These are phyloP conservation scores for Notothenia rossii DNA, from an alignment of 2,113 vertebrate species.

Conservation along the genomic window DNA sequence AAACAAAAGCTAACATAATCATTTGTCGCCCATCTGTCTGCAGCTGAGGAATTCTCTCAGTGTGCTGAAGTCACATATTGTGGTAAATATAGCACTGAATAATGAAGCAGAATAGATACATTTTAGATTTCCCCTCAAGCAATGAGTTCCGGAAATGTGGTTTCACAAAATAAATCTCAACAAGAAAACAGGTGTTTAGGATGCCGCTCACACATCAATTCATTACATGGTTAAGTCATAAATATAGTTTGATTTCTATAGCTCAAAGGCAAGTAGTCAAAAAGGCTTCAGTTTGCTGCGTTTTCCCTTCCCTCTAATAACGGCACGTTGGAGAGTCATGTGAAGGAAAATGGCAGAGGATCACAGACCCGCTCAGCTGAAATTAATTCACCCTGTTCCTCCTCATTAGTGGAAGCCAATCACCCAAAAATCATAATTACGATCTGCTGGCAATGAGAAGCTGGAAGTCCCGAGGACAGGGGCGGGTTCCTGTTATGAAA, in stretches of 20 bases:
- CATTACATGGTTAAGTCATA: background rate
- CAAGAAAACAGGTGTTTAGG: background rate
- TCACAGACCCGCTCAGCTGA: conserved; percentile 6
- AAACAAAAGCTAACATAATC: conserved; percentile 35
- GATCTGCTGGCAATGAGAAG: conserved; percentile 7
- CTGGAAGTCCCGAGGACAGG: conserved; percentile 25
- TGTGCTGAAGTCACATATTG: conserved; percentile 4
- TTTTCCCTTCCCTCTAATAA: background rate
- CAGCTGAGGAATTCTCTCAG: conserved; percentile 10
- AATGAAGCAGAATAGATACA: conserved; percentile 17
- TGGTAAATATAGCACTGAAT: conserved; percentile 6
- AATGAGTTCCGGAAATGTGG: background rate
- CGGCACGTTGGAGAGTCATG: background rate
- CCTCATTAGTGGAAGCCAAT: conserved; percentile 35
- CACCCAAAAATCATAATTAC: conserved; percentile 22
- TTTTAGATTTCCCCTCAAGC: conserved; percentile 8
- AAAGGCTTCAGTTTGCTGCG: conserved; percentile 1
- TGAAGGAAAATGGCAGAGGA: conserved; percentile 7
- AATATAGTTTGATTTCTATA: background rate
- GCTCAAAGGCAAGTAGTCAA: background rate
- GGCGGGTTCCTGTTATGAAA: conserved; percentile 13
- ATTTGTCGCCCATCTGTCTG: background rate
- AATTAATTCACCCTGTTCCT: conserved; percentile 29
- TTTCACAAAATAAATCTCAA: background rate
- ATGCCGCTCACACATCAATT: background rate